Base-by-base conservation (phyloP, 1,140 invertebrate species). In the Nylanderia fulva region DNA sequence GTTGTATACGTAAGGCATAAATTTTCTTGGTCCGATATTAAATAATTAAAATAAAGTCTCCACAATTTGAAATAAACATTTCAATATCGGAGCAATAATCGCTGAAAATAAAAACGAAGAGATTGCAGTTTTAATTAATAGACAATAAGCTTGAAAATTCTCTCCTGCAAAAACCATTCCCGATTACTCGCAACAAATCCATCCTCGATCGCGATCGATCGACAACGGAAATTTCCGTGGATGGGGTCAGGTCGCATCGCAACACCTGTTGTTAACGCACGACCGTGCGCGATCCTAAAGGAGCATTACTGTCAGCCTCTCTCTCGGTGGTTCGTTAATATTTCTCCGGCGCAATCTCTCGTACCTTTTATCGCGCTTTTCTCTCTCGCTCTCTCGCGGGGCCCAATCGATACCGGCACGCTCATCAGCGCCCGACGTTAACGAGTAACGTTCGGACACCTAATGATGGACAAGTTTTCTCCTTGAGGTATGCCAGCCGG, bases 391-490 rank as follows among this genome's bases (percentile, higher is more conserved):
- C 5, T 48, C 45, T 18, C 45, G 45, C 45, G 45, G 56, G 39
- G 24, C 77, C 76, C 85, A 86, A 84, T 86, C 85, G 85, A 86
- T 86, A 84, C 61, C 60, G 48, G 68, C 58, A 48, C 72, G 72
- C 80, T 84, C 69, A 84, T 74, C 84, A 84, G 29, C 54, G 58
- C 60, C 45, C 45, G 36, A 84, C 69, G 79, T 84, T 86, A 86
- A 86, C 85, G 85, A 86, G 85, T 86, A 74, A 84, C 80, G 85
- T 84, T 86, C 58, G 68, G 80, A 42, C 64, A 64, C 68, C 64
- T 86, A 86, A 84, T 86, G 79, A 86, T 66, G 79, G 68, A 72
- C 77, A 83, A 85, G 63, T 85, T 85, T 72, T 86, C 79, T 86
- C 42, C 58, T 71, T 75, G 56, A 42, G 52, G 42, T 68, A 72